Conservation (phyloP, 2,797 vertebrate genomes). For the Oryzias dopingdopingensis region DNA sequence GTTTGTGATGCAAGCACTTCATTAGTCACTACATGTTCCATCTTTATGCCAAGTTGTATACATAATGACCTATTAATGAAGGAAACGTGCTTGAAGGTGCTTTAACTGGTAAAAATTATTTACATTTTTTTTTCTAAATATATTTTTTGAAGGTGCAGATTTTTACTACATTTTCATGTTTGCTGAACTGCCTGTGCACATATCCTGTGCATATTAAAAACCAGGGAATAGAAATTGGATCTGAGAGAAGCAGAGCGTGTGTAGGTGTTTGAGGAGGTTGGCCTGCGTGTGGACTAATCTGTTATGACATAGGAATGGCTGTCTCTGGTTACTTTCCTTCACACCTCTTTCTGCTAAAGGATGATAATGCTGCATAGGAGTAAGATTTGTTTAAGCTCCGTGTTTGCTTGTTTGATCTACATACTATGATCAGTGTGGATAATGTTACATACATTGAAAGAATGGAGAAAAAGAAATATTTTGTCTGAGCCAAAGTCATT, state of each 20-base stretch:
- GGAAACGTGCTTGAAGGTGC: constrained; percentile 13
- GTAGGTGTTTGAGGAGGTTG: constrained; percentile 51
- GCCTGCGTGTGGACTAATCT: constrained; percentile 49
- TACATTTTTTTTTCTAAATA: constrained; percentile 2
- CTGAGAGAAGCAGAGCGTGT: constrained; percentile 45
- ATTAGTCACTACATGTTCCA: constrained; percentile 19
- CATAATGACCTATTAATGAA: constrained; percentile 1
- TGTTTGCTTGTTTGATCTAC: constrained; percentile 20
- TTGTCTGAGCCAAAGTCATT: background rate
- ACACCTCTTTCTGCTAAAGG: constrained; percentile 32
- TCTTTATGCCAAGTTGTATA: constrained; percentile 19
- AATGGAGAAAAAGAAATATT: background rate
- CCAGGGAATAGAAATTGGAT: constrained; percentile 37
- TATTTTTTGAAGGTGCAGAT: constrained; percentile 10
- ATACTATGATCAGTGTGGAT: constrained; percentile 5
- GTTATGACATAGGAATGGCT: constrained; percentile 43
- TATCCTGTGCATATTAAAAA: constrained; percentile 33
- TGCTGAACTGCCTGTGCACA: constrained; percentile 28
- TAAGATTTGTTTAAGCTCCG: constrained; percentile 11
- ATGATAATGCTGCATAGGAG: constrained; percentile 25
- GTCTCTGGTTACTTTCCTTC: constrained; percentile 36
- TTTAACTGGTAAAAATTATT: constrained; percentile 8
- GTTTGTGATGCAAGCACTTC: constrained; percentile 10
- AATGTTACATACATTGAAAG: constrained; percentile 11
- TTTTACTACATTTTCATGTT: constrained; percentile 19